Evolutionary conservation across 2,113 vertebrate genomes (phyloP).

Genomic region (Brachyistius frenatus): DNA sequence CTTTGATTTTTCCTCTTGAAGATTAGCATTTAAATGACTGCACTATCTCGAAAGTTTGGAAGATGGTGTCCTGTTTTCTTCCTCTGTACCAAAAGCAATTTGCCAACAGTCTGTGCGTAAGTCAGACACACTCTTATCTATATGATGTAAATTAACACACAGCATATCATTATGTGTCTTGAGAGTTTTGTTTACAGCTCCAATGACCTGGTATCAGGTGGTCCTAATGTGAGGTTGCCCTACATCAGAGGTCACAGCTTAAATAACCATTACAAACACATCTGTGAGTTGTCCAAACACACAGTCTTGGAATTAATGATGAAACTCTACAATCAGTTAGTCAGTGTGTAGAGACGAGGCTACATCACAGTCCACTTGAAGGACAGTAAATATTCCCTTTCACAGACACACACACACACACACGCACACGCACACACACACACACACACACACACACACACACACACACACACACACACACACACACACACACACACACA

Average conservation of each 20-base stretch:
- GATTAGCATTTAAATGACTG: too few species aligned
- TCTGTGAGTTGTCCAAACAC: slow-evolving; percentile 4
- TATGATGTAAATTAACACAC: slow-evolving; percentile 1
- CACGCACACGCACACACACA: neutral
- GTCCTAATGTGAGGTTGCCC: slow-evolving; percentile 32
- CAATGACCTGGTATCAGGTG: slow-evolving; percentile 11
- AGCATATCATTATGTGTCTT: neutral
- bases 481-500: too few species aligned
- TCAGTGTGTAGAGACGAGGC: neutral
- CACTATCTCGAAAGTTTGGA: too few species aligned
- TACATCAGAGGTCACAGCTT: slow-evolving; percentile 24
- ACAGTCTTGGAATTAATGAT: neutral
- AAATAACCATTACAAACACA: neutral
- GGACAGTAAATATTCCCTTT: slow-evolving; percentile 17
- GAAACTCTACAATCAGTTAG: too few species aligned
- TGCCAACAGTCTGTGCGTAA: too few species aligned
- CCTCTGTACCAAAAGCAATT: too few species aligned
- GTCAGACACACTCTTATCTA: too few species aligned
- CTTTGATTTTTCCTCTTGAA: too few species aligned
- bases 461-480: neutral
- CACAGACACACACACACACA: neutral
- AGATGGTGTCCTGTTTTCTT: too few species aligned
- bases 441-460: neutral
- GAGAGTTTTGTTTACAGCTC: slow-evolving; percentile 31
- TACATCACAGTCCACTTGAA: neutral